Base-by-base conservation (phyloP, 2,888 invertebrate genomes). In the Aromia moschata region DNA sequence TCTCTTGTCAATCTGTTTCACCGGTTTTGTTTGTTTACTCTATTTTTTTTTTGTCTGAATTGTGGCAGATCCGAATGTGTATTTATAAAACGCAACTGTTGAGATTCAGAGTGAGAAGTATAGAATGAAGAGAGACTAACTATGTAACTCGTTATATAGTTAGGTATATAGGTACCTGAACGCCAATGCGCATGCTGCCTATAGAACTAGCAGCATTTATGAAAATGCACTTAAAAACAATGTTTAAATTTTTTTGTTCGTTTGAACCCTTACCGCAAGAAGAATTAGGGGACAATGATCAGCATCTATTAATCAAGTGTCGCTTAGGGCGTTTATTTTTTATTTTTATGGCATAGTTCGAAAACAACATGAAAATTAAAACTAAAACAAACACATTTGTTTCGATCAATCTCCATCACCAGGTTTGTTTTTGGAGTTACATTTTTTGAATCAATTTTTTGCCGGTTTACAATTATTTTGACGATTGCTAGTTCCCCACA, bases 71-170 rank as follows among this genome's bases (percentile, higher is more conserved):
- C 9, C 31, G 17, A 12, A 14, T 12, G n/a, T 14, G 30, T 10
- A 11, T 14, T 25, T 16, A 18, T 41, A 51, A 53, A 58, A 45
- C 33, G 25, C 17, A 46, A 57, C 25, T 59, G 41, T 30, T 47
- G 40, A 41, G 43, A 37, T 44, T 55, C 54, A 46, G 60, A 53
- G 54, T 56, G 56, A 54, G 58, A 60, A 52, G 60, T 60, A 56
- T 55, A 47, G 64, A 69, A 67, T 68, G 69, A 63, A 69, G 60
- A 61, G 56, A 53, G 60, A 59, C 57, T 62, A 56, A 55, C 61
- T 41, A 58, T 60, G 58, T 58, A 58, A 57, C 61, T 60, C 44
- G 65, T 68, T 69, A 64, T 69, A 68, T 69, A 68, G 65, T 49
- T 56, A 62, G 53, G 56, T 58, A 56, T 56, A 54, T 55, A 54